Base-by-base conservation (phyloP, 2,797 vertebrate species). In the Arrhamphus sclerolepis region DNA sequence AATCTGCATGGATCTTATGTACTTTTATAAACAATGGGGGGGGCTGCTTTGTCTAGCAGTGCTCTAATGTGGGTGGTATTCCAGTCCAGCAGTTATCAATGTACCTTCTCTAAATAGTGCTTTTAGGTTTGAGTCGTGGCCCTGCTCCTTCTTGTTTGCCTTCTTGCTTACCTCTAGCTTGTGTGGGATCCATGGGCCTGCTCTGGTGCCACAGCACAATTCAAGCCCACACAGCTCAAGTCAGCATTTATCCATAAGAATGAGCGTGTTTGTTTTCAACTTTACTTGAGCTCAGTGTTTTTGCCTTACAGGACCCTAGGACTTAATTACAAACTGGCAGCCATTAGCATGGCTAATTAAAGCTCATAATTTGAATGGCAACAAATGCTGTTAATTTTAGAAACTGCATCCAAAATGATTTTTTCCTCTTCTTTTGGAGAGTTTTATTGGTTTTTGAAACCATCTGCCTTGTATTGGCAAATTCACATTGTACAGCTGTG, bases 61-160 rank as follows among this genome's bases (percentile, higher is more conserved):
- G 49, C 43, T 60, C 13, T 44, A 34, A 47, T 14, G 14, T 62
- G 55, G 62, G 62, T 68, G 56, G 48, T 19, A 17, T 48, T 52
- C 55, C 41, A 59, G 41, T 49, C 59, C 60, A 66, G 66, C 69
- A 63, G 72, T 58, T 47, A 39, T 46, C 66, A 17, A 46, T 18
- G 54, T 18, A 51, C 43, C 51, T 44, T 68, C 57, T 24, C 62
- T 70, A 60, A 50, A 19, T 56, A 59, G 61, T 56, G 61, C 56
- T 72, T 74, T 66, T 47, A 47, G 38, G 47, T 69, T 71, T 69
- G 56, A 69, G 38, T 76, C 29, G 18, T 61, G 58, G 42, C 62
- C 22, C 1, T 55, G 38, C 59, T 67, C 18, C 51, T 42, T 58
- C 42, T 44, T 34, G 17, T 72, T 70, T 39, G 41, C 29, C 72